Evolutionary conservation across 2,113 vertebrate genomes (phyloP).

Genomic region (Colaptes auratus): DNA sequence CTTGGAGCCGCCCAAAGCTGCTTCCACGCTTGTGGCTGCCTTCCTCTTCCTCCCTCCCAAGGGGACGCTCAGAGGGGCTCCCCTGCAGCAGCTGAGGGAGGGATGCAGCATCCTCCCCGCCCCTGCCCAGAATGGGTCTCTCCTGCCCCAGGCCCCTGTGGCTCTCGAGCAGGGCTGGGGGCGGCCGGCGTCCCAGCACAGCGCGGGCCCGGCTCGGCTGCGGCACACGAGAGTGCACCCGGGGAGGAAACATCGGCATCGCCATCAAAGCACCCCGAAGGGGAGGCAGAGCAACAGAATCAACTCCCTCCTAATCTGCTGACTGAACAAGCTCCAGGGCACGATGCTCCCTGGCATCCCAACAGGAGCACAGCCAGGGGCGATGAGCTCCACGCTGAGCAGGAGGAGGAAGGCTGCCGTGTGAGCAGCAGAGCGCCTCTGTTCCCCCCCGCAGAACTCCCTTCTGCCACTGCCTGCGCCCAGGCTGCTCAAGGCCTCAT

Average conservation of each 20-base stretch:
- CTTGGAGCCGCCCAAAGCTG: accelerated
- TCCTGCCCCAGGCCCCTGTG: accelerated
- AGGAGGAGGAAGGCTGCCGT: not conserved
- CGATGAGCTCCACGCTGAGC: not conserved
- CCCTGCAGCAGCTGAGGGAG: accelerated
- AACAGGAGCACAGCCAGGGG: not conserved
- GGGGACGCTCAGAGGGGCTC: accelerated
- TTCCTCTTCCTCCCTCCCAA: not conserved
- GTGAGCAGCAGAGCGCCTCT: not conserved
- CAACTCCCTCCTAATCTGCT: not conserved
- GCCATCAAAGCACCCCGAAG: accelerated
- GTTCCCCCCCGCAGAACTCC: not conserved
- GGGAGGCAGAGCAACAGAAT: accelerated
- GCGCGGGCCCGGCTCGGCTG: not conserved
- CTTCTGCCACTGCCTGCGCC: not conserved
- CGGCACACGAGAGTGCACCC: not conserved
- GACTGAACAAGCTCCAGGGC: not conserved
- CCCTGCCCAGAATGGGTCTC: accelerated
- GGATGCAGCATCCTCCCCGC: accelerated
- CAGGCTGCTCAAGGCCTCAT: too few relatives aligned
- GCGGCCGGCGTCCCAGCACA: accelerated
- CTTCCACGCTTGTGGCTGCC: accelerated
- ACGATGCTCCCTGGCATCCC: not conserved
- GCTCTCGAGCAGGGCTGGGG: not conserved
- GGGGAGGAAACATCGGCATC: not conserved